phyloP scores from a whole-genome alignment of 2,797 vertebrate genomes.

The Oophaga sylvatica region DNA sequence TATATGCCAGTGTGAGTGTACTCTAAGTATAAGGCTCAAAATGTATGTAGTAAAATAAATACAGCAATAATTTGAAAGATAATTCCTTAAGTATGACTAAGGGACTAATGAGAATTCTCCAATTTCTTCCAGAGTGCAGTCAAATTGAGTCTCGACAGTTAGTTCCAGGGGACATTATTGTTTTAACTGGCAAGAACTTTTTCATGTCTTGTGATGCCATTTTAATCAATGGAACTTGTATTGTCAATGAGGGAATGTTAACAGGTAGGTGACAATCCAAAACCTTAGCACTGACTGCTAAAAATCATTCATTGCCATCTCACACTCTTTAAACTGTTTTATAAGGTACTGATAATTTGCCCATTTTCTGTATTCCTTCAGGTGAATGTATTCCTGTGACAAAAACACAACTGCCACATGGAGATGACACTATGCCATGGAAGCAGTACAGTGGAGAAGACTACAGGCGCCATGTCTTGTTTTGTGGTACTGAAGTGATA shows the following conservation, averaged over 20 bases:
- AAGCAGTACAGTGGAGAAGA: conserved; percentile 68
- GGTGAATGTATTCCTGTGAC: conserved; percentile 77
- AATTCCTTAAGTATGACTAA: not conserved
- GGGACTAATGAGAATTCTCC: not conserved
- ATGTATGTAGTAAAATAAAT: not conserved
- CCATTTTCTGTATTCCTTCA: conserved; percentile 22
- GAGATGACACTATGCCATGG: conserved; percentile 69
- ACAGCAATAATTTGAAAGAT: not conserved
- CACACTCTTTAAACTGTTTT: not conserved
- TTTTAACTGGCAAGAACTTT: conserved; percentile 70
- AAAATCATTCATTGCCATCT: not conserved
- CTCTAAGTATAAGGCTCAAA: not conserved
- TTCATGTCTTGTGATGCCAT: conserved; percentile 78
- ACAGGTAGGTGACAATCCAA: conserved; percentile 70
- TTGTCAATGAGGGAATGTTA: conserved; percentile 78
- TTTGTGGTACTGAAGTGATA: conserved; percentile 74
- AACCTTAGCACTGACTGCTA: not conserved
- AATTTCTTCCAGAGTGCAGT: conserved; percentile 67
- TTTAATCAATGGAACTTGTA: conserved; percentile 73
- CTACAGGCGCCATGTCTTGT: conserved; percentile 70
- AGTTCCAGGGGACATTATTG: conserved; percentile 77
- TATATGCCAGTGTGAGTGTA: no score
- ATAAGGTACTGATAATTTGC: no score
- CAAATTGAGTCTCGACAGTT: conserved; percentile 72
- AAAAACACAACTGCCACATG: conserved; percentile 71